phyloP scores from a whole-genome alignment of 2,888 invertebrate genomes.

The Lasioglossum vierecki region DNA sequence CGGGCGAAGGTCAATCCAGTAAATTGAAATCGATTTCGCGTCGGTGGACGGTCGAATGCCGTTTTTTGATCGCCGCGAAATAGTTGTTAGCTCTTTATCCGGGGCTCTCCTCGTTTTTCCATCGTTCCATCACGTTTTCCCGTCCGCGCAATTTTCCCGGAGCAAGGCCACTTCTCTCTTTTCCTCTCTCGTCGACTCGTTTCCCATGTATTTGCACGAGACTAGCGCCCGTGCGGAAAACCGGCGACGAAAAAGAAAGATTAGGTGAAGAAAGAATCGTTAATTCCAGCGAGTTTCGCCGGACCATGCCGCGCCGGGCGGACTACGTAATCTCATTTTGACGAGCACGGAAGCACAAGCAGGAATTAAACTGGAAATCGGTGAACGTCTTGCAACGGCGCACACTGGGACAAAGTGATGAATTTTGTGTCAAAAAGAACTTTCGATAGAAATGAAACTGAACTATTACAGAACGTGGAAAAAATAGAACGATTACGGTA shows the following conservation, averaged over 20 bases:
- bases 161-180: not conserved
- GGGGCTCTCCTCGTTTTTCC: not conserved
- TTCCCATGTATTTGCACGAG: not conserved
- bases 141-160: slow-evolving; percentile 11
- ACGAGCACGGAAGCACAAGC: slow-evolving; percentile 26
- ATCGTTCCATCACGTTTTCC: not conserved
- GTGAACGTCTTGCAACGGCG: slow-evolving; percentile 9
- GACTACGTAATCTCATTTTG: slow-evolving; percentile 54
- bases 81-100: slow-evolving; percentile 24
- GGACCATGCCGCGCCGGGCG: slow-evolving; percentile 15
- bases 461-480: too few relatives aligned
- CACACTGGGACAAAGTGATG: too few relatives aligned
- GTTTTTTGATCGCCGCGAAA: slow-evolving; percentile 25
- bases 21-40: slow-evolving; percentile 41
- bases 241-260: slow-evolving; percentile 13
- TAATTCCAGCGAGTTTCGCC: slow-evolving; percentile 27
- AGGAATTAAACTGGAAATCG: slow-evolving; percentile 53
- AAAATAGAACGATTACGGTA: too few relatives aligned
- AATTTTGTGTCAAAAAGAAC: too few relatives aligned
- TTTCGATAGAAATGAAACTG: too few relatives aligned
- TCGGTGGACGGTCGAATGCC: not conserved
- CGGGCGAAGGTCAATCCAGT: slow-evolving; percentile 2
- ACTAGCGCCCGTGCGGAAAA: not conserved
- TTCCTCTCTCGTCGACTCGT: not conserved
- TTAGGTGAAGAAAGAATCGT: slow-evolving; percentile 37